Base-by-base conservation (phyloP, 2,797 vertebrate genomes). In the Sternarchorhynchus goeldii region DNA sequence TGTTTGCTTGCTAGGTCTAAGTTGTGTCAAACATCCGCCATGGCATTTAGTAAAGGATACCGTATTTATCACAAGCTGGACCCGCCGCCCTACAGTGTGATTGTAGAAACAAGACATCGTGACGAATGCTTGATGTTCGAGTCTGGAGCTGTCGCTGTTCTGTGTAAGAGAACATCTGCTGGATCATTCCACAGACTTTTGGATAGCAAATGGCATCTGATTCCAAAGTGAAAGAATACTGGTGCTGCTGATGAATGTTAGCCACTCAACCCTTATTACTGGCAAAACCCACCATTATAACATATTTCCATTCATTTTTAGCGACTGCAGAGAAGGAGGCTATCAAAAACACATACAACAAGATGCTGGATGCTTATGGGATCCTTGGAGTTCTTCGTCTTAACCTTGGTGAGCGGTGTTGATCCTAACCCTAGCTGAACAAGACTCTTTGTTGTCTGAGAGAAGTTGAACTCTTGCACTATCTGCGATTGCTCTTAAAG, bases 11-110 rank as follows among this genome's bases (percentile, higher is more conserved):
- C 18, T 66, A 92, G 92, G 86, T 89, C 77, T 85, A 82, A 79
- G 80, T 83, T 83, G 83, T 81, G 84, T 88, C 85, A 79, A 75
- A 84, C 81, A 89, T 87, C 84, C 85, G 85, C 81, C 83, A 99
- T 99, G 98, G 97, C 98, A 86, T 99, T 99, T 93, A 99, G 98
- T 90, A 99, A 99, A 92, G 98, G 98, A 87, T 99, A 95, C 87
- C 94, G 97, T 39, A 94, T 99, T 89, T 97, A 95, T 90, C 97
- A 99, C 92, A 98, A 99, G 89, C 87, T 97, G 93, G 98, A 99
- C 82, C 96, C 96, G 0, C 94, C 95, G 21, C 96, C 97, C 45
- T 98, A 98, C 93, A 99, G 98, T 73, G 93, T 98, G 82, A 94
- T 99, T 6, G 96, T 98, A 88, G 97, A 99, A 91, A 93, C 95